Conservation (phyloP, 2,888 invertebrate species). For the Ommatoiulus sabulosus region DNA sequence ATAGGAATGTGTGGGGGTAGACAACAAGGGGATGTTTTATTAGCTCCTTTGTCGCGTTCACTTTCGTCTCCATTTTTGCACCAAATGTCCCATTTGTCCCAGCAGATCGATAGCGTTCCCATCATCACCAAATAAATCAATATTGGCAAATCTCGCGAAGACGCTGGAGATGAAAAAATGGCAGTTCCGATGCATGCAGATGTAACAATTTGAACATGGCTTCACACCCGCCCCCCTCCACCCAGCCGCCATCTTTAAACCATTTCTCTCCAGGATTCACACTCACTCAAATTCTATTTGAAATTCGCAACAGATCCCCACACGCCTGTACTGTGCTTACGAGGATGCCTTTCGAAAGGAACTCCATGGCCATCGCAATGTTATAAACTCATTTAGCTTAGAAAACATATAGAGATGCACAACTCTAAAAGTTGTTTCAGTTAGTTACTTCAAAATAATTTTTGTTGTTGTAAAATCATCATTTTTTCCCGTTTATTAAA, state of each 20-base stretch:
- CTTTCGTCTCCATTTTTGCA: conserved; percentile 40
- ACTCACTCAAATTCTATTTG: neutral
- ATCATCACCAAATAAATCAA: conserved; percentile 39
- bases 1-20: neutral
- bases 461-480: too few species aligned
- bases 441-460: too few species aligned
- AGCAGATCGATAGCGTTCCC: conserved; percentile 35
- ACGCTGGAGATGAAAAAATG: conserved; percentile 7
- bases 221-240: neutral
- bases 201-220: neutral
- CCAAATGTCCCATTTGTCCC: conserved; percentile 43
- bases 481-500: too few species aligned
- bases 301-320: neutral
- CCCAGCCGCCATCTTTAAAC: neutral
- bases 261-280: neutral
- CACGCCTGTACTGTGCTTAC: neutral
- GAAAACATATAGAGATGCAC: too few species aligned
- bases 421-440: too few species aligned
- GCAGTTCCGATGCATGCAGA: conserved; percentile 16
- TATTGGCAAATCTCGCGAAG: conserved; percentile 36
- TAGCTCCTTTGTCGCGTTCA: conserved; percentile 43
- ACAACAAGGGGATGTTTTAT: conserved; percentile 43
- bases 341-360: neutral
- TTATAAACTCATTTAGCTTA: neutral
- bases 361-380: neutral